Evolutionary conservation across 2,888 invertebrate genomes (phyloP), one percentile per base, ranked within the genome.

Genomic region (Drosophila robusta): DNA sequence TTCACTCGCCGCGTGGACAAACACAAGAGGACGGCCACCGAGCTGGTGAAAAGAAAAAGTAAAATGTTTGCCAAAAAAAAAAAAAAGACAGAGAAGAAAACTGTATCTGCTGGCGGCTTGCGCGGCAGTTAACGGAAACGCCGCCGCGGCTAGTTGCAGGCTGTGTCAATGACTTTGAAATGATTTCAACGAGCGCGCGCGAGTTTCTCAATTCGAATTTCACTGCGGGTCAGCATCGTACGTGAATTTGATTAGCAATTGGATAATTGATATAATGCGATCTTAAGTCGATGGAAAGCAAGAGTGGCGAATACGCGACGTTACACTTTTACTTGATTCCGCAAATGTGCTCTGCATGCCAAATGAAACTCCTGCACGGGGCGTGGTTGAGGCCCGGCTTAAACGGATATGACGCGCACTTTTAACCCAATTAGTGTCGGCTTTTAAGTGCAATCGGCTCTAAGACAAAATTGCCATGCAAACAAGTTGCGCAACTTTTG

Each of bases 121-220:
- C 26, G 42, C 26, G 38, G 58, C 36, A 61, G 70, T 61, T 74
- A 75, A 61, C 75, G 75, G 75, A 60, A 73, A 57, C 34, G 18
- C 29, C 47, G 60, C 41, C 54, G 54, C 54, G 22, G 46, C 47
- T 34, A 45, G 36, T 4, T 49, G 55, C 38, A 44, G 12, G 52
- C 49, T 80, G 79, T 87, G 83, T 87, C 83, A 84, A 87, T 84
- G 83, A 84, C 83, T 84, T 82, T 87, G 88, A 87, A 85, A 86
- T 85, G 78, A 77, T 82, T 78, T 79, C 66, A 79, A 68, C 67
- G 79, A 68, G 67, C 74, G 66, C 76, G 66, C 66, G 78, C 67
- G 71, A 83, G 76, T 85, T 83, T 83, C 85, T 75, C 86, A 71
- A 78, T 76, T 79, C 66, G 56, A 64, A 75, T 84, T 76, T 71